Percentiles rank a stretch among this genome's conserved stretches.
These are phyloP conservation scores for Barypeithes pellucidus DNA, from an alignment of 2,888 invertebrate genomes.

Conservation along the genomic window DNA sequence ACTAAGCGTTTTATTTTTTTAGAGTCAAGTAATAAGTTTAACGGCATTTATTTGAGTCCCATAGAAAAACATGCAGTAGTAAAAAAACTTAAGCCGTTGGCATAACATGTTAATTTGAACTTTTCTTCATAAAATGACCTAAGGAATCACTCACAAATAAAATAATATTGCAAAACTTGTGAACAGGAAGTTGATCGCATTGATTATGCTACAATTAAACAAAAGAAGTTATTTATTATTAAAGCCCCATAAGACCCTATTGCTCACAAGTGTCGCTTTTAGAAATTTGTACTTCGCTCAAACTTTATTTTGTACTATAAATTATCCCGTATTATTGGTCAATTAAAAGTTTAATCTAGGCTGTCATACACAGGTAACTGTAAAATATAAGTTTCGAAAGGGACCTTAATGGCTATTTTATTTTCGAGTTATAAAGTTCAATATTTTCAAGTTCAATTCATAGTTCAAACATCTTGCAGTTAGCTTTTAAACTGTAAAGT, in stretches of 20 bases:
- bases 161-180: neutral
- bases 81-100: too few relatives aligned
- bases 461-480: too few relatives aligned
- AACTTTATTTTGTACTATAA: neutral
- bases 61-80: too few relatives aligned
- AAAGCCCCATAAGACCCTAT: neutral
- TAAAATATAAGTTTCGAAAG: neutral
- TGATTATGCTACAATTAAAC: neutral
- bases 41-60: too few relatives aligned
- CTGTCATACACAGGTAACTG: neutral
- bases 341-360: conserved; percentile 3
- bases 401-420: neutral
- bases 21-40: too few relatives aligned
- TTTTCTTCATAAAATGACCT: too few relatives aligned
- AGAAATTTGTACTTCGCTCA: neutral
- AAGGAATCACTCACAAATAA: too few relatives aligned
- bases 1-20: too few relatives aligned
- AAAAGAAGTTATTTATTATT: conserved; percentile 2
- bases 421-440: too few relatives aligned
- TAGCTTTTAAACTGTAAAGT: too few relatives aligned
- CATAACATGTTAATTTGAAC: too few relatives aligned
- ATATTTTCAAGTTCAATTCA: too few relatives aligned
- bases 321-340: neutral
- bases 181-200: neutral
- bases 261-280: neutral